phyloP scores from a whole-genome alignment of 2,888 invertebrate genomes.

The Ypsolopha sequella region DNA sequence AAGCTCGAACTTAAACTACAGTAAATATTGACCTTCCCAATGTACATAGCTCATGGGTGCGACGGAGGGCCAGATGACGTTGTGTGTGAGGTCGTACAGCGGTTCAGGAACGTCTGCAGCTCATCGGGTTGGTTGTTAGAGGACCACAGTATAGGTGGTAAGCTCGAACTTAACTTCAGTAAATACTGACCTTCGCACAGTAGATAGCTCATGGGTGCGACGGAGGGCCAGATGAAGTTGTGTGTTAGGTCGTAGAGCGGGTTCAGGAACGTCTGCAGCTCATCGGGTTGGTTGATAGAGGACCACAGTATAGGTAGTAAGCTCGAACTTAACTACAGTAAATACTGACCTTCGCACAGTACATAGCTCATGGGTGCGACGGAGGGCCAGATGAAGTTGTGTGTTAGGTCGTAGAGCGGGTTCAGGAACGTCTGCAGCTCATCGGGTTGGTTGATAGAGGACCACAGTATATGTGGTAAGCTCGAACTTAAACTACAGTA shows the following conservation, averaged over 20 bases:
- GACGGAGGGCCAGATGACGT: slow-evolving; percentile 97
- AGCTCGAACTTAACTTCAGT: no score
- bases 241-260: slow-evolving; percentile 96
- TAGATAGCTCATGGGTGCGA: slow-evolving; percentile 95
- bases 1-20: slow-evolving; percentile 68
- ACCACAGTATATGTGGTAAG: no score
- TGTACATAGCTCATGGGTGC: slow-evolving; percentile 95
- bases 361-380: slow-evolving; percentile 97
- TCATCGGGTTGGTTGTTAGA: slow-evolving; percentile 90
- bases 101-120: slow-evolving; percentile 87
- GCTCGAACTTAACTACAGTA: no score
- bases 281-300: slow-evolving; percentile 88
- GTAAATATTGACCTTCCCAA: slow-evolving; percentile 69
- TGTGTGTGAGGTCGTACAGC: slow-evolving; percentile 93
- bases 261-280: slow-evolving; percentile 87
- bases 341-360: slow-evolving; percentile 80
- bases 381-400: slow-evolving; percentile 95
- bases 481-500: no score
- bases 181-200: slow-evolving; percentile 82
- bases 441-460: slow-evolving; percentile 89
- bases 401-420: slow-evolving; percentile 96
- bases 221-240: slow-evolving; percentile 96
- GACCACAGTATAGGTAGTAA: no score
- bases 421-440: slow-evolving; percentile 87
- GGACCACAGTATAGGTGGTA: slow-evolving; percentile 97